Evolutionary conservation across 2,888 invertebrate species (phyloP), one percentile per base, ranked within the genome.

Genomic region (Xylocampa areola): DNA sequence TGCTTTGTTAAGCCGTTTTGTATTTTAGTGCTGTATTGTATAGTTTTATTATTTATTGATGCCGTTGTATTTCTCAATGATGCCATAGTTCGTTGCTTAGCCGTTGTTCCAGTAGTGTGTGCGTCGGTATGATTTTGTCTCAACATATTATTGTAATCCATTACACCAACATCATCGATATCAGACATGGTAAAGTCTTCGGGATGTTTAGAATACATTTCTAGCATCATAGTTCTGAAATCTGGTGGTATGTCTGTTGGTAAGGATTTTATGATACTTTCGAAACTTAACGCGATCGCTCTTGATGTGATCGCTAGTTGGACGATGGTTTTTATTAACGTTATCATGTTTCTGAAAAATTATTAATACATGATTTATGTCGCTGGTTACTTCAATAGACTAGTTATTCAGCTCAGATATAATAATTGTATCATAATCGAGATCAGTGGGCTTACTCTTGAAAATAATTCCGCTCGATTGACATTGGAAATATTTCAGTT

Each of bases 241-340:
- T 55, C 57, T 30, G 27, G 50, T 1, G 68, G 73, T 7, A 63
- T 29, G 4, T 51, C 51, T 4, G 72, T 11, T 11, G 73, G 65
- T 25, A 73, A 14, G 4, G 59, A 41, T 39, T 59, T 55, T 25
- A 68, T 17, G 1, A 76, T 4, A 35, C 10, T 49, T 8, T 61
- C 65, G 10, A 76, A 62, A 29, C 45, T 41, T 5, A 65, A 37
- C n/a, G 59, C 23, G 1, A 57, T 41, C 2, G 48, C 54, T 45
- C 44, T 60, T 27, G 53, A 50, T 21, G 33, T 33, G 10, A 72
- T 11, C 14, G 40, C 32, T 19, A 75, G 11, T 39, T 58, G 53
- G 2, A 70, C 0, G 4, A 68, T 17, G 8, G 35, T 27, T 21
- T 10, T 33, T 8, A 52, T 37, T 5, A 51, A 0, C 19, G n/a